phyloP scores from a whole-genome alignment of 1,140 invertebrate genomes.

The Lordiphosa mommai region DNA sequence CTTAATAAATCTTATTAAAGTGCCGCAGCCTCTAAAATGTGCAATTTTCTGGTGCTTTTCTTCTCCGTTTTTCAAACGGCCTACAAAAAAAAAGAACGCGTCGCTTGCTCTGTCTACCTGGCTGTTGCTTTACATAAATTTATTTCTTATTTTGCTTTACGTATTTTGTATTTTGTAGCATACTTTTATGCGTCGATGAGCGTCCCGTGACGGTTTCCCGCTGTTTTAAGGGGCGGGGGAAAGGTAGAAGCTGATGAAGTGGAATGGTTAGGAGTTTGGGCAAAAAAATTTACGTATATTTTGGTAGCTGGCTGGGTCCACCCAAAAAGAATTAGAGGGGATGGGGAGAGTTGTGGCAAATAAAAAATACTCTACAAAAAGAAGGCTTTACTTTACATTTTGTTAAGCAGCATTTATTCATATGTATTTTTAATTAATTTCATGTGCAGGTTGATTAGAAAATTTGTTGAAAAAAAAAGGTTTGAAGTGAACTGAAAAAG shows the following conservation, averaged over 20 bases:
- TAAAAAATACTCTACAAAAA: no score
- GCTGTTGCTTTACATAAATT: slow-evolving; percentile 53
- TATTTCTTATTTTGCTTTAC: slow-evolving; percentile 21
- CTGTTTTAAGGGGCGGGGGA: not conserved
- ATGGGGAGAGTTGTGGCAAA: no score
- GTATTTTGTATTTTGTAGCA: slow-evolving; percentile 3
- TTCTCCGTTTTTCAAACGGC: slow-evolving; percentile 18
- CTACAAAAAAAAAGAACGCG: slow-evolving; percentile 3
- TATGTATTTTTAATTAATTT: no score
- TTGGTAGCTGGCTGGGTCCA: no score
- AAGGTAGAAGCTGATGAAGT: not conserved
- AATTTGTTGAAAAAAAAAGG: no score
- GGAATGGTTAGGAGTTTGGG: slow-evolving; percentile 5
- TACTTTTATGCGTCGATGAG: slow-evolving; percentile 17
- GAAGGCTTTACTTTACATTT: no score
- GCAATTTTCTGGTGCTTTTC: slow-evolving; percentile 20
- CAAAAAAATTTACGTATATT: not conserved
- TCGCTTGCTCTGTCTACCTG: slow-evolving; percentile 33
- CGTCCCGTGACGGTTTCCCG: slow-evolving; percentile 4
- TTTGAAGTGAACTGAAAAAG: no score
- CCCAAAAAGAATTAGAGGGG: no score
- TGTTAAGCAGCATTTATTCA: no score
- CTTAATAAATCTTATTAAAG: slow-evolving; percentile 77
- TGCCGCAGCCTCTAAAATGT: slow-evolving; percentile 61
- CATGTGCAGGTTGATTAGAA: no score